These are phyloP conservation scores for Chymomyza fuscimana DNA, from an alignment of 2,888 invertebrate species.

Conservation along the genomic window DNA sequence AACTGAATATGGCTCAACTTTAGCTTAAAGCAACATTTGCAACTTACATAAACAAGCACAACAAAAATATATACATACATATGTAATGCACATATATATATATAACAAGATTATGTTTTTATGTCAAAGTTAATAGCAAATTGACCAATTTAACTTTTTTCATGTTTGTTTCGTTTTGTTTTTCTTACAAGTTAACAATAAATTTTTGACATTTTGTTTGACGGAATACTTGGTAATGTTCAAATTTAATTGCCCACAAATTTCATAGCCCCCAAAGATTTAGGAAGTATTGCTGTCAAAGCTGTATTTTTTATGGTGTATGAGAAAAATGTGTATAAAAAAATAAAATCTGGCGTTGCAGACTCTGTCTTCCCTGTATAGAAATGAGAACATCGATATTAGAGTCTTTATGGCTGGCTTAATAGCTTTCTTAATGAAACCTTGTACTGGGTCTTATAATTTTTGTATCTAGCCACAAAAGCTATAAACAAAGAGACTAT, in stretches of 20 bases:
- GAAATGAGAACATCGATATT: not conserved
- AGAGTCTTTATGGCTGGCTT: too few species aligned
- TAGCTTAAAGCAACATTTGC: slow-evolving; percentile 50
- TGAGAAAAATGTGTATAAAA: not conserved
- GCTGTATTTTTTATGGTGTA: slow-evolving; percentile 20
- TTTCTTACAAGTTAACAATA: slow-evolving; percentile 54
- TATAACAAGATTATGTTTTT: slow-evolving; percentile 34
- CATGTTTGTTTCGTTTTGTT: slow-evolving; percentile 47
- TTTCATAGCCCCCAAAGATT: slow-evolving; percentile 56
- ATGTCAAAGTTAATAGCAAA: slow-evolving; percentile 62
- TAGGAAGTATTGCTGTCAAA: slow-evolving; percentile 23
- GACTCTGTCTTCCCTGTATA: not conserved
- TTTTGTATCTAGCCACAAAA: too few species aligned
- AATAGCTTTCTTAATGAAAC: too few species aligned
- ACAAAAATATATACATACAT: not conserved
- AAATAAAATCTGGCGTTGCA: not conserved
- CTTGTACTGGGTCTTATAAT: too few species aligned
- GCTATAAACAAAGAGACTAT: too few species aligned
- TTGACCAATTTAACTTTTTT: slow-evolving; percentile 68
- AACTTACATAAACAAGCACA: slow-evolving; percentile 49
- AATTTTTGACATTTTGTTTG: slow-evolving; percentile 51
- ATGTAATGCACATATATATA: not conserved
- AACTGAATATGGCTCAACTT: slow-evolving; percentile 59
- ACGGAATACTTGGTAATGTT: not conserved
- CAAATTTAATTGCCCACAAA: slow-evolving; percentile 4